Evolutionary conservation across 35 echinoderm and acorn worm genomes (phyloP), one percentile per base, ranked within the genome.

Genomic region (Stichopus chloronotus): DNA sequence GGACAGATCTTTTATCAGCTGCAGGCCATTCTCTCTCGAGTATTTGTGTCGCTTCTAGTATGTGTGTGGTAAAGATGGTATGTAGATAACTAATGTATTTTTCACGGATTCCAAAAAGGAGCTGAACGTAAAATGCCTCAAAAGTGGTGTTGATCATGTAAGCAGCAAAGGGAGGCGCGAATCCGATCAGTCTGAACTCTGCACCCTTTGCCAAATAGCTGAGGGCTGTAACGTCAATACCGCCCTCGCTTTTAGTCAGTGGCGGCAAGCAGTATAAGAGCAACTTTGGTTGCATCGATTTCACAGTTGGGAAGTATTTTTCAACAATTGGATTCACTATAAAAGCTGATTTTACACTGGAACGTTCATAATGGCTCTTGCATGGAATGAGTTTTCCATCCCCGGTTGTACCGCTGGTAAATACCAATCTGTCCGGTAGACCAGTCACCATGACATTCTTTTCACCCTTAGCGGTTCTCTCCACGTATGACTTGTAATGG

Each of bases 371-470:
- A 57, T 57, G 2, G 11, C 53, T 25, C 54, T 55, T 86, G n/a
- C 61, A 30, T 58, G 96, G 96, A 14, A 95, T 88, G 16, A 83
- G 69, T 55, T 95, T 95, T 5, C 91, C 92, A 17, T 68, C 58
- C 59, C 96, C 96, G 5, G 96, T 95, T 19, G 96, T 97, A 4
- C 96, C 96, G 5, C 94, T 93, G 11, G 96, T 97, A 7, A 93
- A 76, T 3, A 72, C 58, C 43, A 97, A 92, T 4, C 91, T 90
- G 8, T 52, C 59, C 9, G 78, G 81, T 84, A 78, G 63, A 5
- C 93, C 92, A 23, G 72, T 52, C 2, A 92, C 90, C 52, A 97
- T 90, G 10, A 95, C 94, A 23, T 93, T 87, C 11, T 59, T 80
- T 57, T 97, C 96, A 21, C 96, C 96, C 14, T 93, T 68, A 20